A percentile compares a stretch with the other conserved stretches of the same genome.
These are phyloP conservation scores for Ataeniobius toweri DNA, from an alignment of 2,797 vertebrate species.

Conservation along the genomic window DNA sequence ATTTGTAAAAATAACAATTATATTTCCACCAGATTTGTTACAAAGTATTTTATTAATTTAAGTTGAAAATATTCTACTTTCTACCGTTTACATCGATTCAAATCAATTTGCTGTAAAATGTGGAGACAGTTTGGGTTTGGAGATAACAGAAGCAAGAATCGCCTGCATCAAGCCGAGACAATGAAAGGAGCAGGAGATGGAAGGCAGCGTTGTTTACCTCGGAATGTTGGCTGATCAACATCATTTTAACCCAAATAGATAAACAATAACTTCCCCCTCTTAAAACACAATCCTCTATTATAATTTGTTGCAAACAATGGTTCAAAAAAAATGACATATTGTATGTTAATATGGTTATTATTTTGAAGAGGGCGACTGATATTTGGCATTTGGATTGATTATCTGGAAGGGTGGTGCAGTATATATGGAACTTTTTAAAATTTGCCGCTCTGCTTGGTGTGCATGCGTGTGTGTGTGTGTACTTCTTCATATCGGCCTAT, in stretches of 20 bases:
- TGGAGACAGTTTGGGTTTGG: constrained; percentile 40
- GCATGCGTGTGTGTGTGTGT: constrained; percentile 15
- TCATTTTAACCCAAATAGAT: constrained; percentile 43
- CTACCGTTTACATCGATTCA: background rate
- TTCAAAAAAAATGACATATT: constrained; percentile 5
- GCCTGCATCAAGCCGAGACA: constrained; percentile 62
- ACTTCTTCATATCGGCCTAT: constrained; percentile 51
- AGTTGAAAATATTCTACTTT: background rate
- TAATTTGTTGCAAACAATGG: constrained; percentile 23
- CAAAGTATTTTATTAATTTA: background rate
- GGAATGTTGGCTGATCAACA: constrained; percentile 55
- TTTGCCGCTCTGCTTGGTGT: constrained; percentile 23
- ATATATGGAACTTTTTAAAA: background rate
- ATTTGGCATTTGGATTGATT: constrained; percentile 14
- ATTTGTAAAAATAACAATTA: background rate
- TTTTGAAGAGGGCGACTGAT: constrained; percentile 32
- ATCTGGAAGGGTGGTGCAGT: constrained; percentile 9
- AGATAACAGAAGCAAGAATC: constrained; percentile 30
- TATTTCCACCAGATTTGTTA: background rate
- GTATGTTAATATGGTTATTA: constrained; percentile 9
- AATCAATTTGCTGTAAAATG: constrained; percentile 23
- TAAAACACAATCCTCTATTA: background rate
- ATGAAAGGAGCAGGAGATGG: constrained; percentile 60
- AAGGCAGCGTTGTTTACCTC: constrained; percentile 68
- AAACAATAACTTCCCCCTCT: constrained; percentile 21